A percentile compares a stretch with the other conserved stretches of the same genome.
Evolutionary conservation across 2,797 vertebrate genomes (phyloP).

Genomic region (Oreochromis mossambicus): DNA sequence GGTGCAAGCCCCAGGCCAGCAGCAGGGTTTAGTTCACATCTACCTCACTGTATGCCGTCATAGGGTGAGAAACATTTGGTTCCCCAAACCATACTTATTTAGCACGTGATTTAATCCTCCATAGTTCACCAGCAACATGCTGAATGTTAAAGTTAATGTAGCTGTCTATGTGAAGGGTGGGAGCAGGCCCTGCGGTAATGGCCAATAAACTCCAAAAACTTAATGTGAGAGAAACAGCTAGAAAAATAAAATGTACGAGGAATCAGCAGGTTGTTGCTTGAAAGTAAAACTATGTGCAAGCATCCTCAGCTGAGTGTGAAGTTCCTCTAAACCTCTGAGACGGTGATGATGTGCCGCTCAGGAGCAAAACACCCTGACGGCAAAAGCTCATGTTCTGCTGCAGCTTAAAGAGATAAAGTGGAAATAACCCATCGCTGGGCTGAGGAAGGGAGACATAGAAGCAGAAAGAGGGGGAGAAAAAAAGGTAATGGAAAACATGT

Average conservation of each 20-base stretch:
- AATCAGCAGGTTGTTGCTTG: neutral
- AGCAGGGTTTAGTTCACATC: neutral
- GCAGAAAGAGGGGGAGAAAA: neutral
- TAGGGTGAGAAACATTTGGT: neutral
- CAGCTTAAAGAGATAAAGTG: slow-evolving; percentile 41
- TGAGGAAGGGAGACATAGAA: neutral
- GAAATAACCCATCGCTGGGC: slow-evolving; percentile 9
- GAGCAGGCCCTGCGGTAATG: neutral
- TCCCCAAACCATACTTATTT: neutral
- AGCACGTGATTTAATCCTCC: neutral
- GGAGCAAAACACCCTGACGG: neutral
- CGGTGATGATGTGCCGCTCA: neutral
- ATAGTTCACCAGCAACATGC: neutral
- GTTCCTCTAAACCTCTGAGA: slow-evolving; percentile 9
- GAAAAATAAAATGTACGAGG: neutral
- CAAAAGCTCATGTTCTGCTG: slow-evolving; percentile 27
- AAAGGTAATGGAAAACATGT: neutral
- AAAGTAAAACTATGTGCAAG: neutral
- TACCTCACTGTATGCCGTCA: fast-evolving
- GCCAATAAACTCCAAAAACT: neutral
- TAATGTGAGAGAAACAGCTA: neutral
- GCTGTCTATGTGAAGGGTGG: neutral
- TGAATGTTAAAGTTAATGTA: neutral
- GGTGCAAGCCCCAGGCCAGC: neutral
- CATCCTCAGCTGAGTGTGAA: neutral